Percentiles rank a stretch among this genome's conserved stretches.
Conservation (phyloP, 23 tunicate genomes). For the Phallusia fumigata region DNA sequence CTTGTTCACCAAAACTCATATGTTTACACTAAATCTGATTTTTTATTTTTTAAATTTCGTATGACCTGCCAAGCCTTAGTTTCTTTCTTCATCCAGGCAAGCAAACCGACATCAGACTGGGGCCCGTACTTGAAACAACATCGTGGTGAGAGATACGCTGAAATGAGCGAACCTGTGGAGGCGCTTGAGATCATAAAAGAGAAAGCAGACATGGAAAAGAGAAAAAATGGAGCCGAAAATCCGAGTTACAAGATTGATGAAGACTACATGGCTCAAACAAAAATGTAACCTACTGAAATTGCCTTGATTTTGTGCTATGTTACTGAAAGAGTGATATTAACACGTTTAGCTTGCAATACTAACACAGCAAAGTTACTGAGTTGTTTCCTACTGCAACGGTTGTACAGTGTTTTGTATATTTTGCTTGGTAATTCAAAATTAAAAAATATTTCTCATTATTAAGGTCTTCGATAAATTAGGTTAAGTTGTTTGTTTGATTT, state of each 20-base stretch:
- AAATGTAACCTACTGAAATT: conserved; percentile 3
- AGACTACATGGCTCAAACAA: conserved; percentile 22
- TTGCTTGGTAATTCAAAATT: too few species aligned
- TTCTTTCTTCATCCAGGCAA: conserved; percentile 40
- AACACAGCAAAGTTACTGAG: too few species aligned
- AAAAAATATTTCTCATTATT: too few species aligned
- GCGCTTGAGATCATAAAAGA: conserved; percentile 64
- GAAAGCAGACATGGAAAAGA: conserved; percentile 6
- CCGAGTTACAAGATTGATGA: conserved; percentile 41
- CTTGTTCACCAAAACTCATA: too few species aligned
- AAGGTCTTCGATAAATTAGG: too few species aligned
- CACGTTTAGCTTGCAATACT: too few species aligned
- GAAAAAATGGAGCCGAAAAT: conserved; percentile 22
- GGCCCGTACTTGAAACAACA: conserved; percentile 85
- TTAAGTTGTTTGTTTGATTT: too few species aligned
- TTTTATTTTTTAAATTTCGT: too few species aligned
- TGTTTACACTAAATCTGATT: too few species aligned
- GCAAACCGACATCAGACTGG: conserved; percentile 61
- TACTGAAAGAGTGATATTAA: not conserved
- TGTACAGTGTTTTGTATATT: too few species aligned
- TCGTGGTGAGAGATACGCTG: conserved; percentile 70
- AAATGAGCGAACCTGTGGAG: conserved; percentile 84
- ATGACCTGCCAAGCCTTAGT: too few species aligned
- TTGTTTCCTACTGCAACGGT: too few species aligned
- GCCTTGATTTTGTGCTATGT: not conserved